phyloP scores from a whole-genome alignment of 2,888 invertebrate genomes.

The Julus scanicus region DNA sequence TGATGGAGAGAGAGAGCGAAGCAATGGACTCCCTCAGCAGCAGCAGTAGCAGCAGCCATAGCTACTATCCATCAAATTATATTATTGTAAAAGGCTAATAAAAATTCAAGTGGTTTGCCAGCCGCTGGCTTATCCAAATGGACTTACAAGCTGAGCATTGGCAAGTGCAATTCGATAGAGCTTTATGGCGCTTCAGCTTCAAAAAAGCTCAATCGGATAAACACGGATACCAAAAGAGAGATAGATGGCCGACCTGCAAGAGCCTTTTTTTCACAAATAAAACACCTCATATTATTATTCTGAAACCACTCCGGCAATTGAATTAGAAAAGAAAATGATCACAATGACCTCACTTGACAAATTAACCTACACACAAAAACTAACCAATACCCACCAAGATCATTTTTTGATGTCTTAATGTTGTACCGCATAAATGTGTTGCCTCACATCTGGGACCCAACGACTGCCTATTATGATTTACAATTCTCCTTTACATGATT shows the following conservation, averaged over 20 bases:
- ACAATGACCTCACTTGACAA: too few species aligned
- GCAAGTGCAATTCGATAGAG: neutral
- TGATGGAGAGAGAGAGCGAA: neutral
- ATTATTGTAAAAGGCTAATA: neutral
- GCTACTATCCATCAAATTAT: neutral
- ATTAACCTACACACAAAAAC: too few species aligned
- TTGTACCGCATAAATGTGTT: too few species aligned
- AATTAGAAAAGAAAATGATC: too few species aligned
- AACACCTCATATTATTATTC: too few species aligned
- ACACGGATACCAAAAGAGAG: neutral
- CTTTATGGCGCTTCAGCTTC: neutral
- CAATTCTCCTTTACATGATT: too few species aligned
- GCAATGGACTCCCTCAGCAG: neutral
- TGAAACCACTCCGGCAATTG: too few species aligned
- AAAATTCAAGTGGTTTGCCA: conserved; percentile 1
- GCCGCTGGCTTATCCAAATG: conserved; percentile 1
- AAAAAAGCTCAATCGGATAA: neutral
- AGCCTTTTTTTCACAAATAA: too few species aligned
- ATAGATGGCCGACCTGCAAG: neutral
- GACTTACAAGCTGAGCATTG: neutral
- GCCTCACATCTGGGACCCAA: too few species aligned
- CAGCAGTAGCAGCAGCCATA: neutral
- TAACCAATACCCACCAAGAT: too few species aligned
- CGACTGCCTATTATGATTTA: too few species aligned
- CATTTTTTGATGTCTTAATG: too few species aligned